Percentiles rank a stretch among this genome's conserved stretches.
Evolutionary conservation across 2,888 invertebrate species (phyloP).

Genomic region (Lithophane ornitopus): DNA sequence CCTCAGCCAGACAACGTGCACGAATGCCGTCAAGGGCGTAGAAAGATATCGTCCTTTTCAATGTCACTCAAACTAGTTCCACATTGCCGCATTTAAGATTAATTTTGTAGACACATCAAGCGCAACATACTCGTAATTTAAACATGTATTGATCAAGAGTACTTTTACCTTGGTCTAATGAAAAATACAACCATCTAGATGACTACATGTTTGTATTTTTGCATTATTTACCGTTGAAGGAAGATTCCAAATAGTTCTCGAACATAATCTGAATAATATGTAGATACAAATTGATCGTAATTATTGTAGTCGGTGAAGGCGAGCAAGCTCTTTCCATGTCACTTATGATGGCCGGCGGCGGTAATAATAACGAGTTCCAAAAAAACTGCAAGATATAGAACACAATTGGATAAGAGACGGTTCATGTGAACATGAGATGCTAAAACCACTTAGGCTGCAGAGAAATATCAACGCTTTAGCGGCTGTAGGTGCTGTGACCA

Average conservation of each 20-base stretch:
- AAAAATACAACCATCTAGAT: background rate
- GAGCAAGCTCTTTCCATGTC: constrained; percentile 43
- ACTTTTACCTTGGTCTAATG: constrained; percentile 16
- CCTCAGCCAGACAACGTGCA: constrained; percentile 25
- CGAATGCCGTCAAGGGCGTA: constrained; percentile 55
- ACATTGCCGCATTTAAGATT: constrained; percentile 24
- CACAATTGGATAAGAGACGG: constrained; percentile 44
- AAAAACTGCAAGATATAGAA: constrained; percentile 48
- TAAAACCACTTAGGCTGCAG: constrained; percentile 35
- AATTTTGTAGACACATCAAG: constrained; percentile 4
- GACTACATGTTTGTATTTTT: too few relatives aligned
- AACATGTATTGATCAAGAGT: background rate
- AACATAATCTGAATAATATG: constrained; percentile 7
- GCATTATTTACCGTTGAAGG: too few relatives aligned
- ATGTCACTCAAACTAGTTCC: constrained; percentile 50
- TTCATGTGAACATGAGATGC: constrained; percentile 52
- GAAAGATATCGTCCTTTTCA: constrained; percentile 53
- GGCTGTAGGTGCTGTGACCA: background rate
- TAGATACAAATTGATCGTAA: constrained; percentile 22
- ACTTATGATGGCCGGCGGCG: constrained; percentile 28
- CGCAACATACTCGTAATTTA: background rate
- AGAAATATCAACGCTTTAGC: constrained; percentile 37
- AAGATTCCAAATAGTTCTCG: constrained; percentile 13
- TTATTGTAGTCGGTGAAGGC: constrained; percentile 50
- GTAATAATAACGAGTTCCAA: constrained; percentile 45